Evolutionary conservation across 2,888 invertebrate genomes (phyloP), one percentile per base, ranked within the genome.

Genomic region (Cryptus armator): DNA sequence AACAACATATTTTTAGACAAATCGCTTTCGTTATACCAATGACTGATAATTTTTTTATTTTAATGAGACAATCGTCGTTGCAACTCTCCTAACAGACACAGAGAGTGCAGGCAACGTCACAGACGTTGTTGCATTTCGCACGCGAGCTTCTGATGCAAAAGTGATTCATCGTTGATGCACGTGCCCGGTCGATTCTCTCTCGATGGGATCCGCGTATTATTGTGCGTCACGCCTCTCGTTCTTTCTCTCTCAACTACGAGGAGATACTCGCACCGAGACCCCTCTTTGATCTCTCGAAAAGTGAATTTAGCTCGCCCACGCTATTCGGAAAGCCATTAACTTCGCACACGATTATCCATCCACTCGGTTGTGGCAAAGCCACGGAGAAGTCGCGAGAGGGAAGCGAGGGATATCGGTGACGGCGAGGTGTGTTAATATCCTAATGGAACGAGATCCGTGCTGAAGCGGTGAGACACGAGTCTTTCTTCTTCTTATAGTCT

Each of bases 131-230:
- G 46, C 56, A 74, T 74, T 80, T 56, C 43, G 43, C 44, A 29
- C 56, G 44, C 53, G 67, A 24, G 62, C 70, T 59, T 71, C 79
- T 67, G 71, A 82, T 80, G 82, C 79, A 82, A 85, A 85, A 85
- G 74, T 86, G 86, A 87, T 84, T 86, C 87, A 87, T 85, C 78
- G 74, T 75, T 76, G 77, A 81, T 83, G 86, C 85, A 85, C 83
- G 85, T 86, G 85, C 75, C 81, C 48, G 85, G 81, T 86, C 83
- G 72, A 83, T 81, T 71, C 66, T 59, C 51, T 56, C 43, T 67
- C 53, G 68, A 83, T 37, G 46, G 59, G 68, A 81, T 77, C 81
- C 64, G 53, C 67, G 56, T 64, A 74, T 84, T 72, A 82, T 81
- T 84, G 84, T 84, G 86, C 79, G 79, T 86, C 84, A 86, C 71